Conservation (phyloP, 2,113 vertebrate species). For the Nicator chloris region DNA sequence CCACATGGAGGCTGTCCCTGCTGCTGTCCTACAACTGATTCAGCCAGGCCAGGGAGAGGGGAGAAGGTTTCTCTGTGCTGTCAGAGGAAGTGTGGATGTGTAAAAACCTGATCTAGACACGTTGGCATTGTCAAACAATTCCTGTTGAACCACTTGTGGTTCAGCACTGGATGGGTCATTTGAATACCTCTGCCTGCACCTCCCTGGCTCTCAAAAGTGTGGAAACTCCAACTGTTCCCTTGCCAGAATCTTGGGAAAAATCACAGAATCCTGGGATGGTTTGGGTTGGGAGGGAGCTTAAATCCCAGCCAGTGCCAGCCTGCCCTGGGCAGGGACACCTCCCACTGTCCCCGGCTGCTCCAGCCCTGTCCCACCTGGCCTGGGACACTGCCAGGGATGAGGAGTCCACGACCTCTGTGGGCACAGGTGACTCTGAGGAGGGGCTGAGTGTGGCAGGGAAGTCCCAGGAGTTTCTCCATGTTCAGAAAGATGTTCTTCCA, state of each 20-base stretch:
- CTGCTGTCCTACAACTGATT: background rate
- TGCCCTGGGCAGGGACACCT: background rate
- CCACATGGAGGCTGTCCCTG: background rate
- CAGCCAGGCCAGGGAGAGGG: background rate
- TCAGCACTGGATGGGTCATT: background rate
- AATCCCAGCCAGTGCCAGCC: background rate
- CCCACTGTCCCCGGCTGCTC: rapidly evolving
- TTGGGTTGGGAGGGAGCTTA: background rate
- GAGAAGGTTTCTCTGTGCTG: background rate
- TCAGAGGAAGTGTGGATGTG: background rate
- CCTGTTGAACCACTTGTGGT: background rate
- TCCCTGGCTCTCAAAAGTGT: background rate
- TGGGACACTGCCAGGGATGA: background rate
- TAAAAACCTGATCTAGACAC: background rate
- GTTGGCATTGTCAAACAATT: background rate
- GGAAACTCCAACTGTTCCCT: background rate
- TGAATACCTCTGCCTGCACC: background rate
- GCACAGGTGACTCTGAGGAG: rapidly evolving
- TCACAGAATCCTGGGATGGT: rapidly evolving
- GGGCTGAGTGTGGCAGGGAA: rapidly evolving
- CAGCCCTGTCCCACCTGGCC: background rate
- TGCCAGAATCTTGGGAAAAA: background rate
- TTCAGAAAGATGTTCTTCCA: background rate
- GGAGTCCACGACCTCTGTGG: background rate
- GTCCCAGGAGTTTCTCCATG: rapidly evolving